Conservation (phyloP, 1,140 invertebrate species). For the Sminthurinus signatus region DNA sequence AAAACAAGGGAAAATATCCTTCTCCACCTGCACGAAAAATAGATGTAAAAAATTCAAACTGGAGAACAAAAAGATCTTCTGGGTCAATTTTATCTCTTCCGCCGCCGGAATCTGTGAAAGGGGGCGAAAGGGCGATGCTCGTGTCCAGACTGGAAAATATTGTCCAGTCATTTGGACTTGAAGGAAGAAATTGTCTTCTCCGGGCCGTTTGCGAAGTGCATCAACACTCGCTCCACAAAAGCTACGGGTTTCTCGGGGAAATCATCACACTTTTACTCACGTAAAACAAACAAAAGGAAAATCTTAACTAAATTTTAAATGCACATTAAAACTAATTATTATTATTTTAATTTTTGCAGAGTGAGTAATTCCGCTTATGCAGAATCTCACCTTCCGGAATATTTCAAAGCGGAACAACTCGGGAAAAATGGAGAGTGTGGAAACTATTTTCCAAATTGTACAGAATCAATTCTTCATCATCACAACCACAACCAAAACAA, state of each 20-base stretch:
- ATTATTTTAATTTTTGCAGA: constrained; percentile 18
- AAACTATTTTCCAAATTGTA: constrained; percentile 23
- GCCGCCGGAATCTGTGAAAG: neutral
- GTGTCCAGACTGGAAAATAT: constrained; percentile 33
- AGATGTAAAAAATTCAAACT: constrained; percentile 5
- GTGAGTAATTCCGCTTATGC: constrained; percentile 29
- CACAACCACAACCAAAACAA: no score
- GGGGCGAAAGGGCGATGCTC: constrained; percentile 23
- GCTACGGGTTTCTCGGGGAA: constrained; percentile 35
- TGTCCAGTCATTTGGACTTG: constrained; percentile 20
- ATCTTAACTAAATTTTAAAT: neutral
- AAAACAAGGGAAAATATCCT: no score
- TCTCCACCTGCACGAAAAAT: no score
- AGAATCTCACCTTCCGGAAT: constrained; percentile 18
- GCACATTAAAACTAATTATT: neutral
- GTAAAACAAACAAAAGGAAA: neutral
- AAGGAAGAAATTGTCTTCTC: constrained; percentile 31
- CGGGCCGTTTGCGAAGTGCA: constrained; percentile 37
- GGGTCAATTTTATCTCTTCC: constrained; percentile 18
- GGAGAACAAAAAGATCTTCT: constrained; percentile 12
- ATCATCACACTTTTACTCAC: constrained; percentile 32
- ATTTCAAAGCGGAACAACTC: constrained; percentile 25
- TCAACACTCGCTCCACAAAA: constrained; percentile 15
- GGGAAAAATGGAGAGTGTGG: constrained; percentile 25
- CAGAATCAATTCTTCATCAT: no score